These are phyloP conservation scores for Campoplex nolae DNA, from an alignment of 2,888 invertebrate species.

Conservation along the genomic window DNA sequence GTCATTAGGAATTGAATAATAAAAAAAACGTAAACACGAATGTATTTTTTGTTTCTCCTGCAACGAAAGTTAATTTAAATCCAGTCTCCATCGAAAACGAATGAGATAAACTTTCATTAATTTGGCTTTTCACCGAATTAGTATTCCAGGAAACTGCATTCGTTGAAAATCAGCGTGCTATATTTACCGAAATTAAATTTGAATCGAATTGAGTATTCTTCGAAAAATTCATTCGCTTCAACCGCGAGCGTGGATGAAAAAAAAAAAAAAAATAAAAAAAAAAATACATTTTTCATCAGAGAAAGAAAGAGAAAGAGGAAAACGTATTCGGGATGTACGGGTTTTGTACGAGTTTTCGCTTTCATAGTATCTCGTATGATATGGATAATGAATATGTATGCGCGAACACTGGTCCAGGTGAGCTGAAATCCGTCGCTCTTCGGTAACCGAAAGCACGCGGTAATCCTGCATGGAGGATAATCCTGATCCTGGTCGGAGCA, in stretches of 20 bases:
- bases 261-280: background rate
- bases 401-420: slow-evolving; percentile 10
- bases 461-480: slow-evolving; percentile 74
- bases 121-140: too few species aligned
- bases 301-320: background rate
- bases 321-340: background rate
- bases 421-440: slow-evolving; percentile 39
- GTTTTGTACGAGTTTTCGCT: background rate
- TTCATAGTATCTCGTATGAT: background rate
- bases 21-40: background rate
- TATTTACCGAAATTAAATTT: background rate
- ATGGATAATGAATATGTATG: slow-evolving; percentile 27
- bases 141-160: too few species aligned
- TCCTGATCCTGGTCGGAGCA: slow-evolving; percentile 72
- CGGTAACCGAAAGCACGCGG: slow-evolving; percentile 60
- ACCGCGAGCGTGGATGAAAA: background rate
- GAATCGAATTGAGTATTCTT: background rate
- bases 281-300: background rate
- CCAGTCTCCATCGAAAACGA: too few species aligned
- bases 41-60: too few species aligned
- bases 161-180: too few species aligned
- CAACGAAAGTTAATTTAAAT: too few species aligned
- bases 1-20: background rate
- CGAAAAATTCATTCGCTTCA: background rate
- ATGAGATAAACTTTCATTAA: too few species aligned